phyloP scores from a whole-genome alignment of 1,140 invertebrate species.

The Tenebrio molitor region DNA sequence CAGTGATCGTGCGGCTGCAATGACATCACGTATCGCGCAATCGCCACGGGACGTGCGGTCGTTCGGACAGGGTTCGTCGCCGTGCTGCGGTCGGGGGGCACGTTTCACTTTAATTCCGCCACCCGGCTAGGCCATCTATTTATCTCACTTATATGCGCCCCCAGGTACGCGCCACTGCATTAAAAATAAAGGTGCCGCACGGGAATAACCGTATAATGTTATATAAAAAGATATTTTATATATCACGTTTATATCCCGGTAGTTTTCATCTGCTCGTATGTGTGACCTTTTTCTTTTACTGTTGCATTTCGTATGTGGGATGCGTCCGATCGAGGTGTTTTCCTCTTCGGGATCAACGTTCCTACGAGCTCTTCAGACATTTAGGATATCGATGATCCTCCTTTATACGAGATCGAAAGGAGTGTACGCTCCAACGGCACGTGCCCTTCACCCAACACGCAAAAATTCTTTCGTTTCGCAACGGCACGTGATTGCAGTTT shows the following conservation, averaged over 20 bases:
- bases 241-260: slow-evolving; percentile 41
- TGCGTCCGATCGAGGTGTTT: slow-evolving; percentile 18
- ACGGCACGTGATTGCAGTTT: too few relatives aligned
- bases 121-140: slow-evolving; percentile 55
- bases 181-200: slow-evolving; percentile 50
- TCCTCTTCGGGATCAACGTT: neutral
- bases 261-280: slow-evolving; percentile 37
- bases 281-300: slow-evolving; percentile 31
- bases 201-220: slow-evolving; percentile 47
- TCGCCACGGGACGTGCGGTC: slow-evolving; percentile 60
- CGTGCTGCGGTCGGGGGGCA: slow-evolving; percentile 57
- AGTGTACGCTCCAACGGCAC: too few relatives aligned
- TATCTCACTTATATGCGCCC: slow-evolving; percentile 60
- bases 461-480: too few relatives aligned
- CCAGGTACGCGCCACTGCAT: slow-evolving; percentile 48
- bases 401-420: too few relatives aligned
- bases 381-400: too few relatives aligned
- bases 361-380: neutral
- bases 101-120: slow-evolving; percentile 62
- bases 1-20: slow-evolving; percentile 51
- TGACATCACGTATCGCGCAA: slow-evolving; percentile 59
- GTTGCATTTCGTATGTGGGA: slow-evolving; percentile 26
- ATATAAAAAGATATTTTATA: slow-evolving; percentile 54
- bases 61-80: slow-evolving; percentile 50
- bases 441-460: too few relatives aligned